Evolutionary conservation across 1,140 invertebrate genomes (phyloP), one percentile per base, ranked within the genome.

Genomic region (Pectinophora gossypiella): DNA sequence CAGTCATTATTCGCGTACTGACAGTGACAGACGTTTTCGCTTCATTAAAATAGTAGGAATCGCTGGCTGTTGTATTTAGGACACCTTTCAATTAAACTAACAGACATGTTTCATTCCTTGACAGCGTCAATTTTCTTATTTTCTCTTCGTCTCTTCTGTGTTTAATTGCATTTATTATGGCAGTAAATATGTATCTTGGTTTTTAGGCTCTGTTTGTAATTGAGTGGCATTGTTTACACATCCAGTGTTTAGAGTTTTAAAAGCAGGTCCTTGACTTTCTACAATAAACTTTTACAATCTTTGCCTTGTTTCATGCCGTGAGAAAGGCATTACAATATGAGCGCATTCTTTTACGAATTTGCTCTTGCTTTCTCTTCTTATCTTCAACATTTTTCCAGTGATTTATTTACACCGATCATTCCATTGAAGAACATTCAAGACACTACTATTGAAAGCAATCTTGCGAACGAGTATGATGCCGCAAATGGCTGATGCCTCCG

Each of bases 371-470:
- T 64, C 61, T 59, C 58, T 54, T 64, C 54, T 59, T 63, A 64
- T 64, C 61, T 61, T 21, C 32, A 48, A 40, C 47, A 35, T 47
- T 49, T 20, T 53, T 48, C 46, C 21, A 21, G 23, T 53, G 50
- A 61, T 56, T 61, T 56, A 56, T 61, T 54, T 61, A 50, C 54
- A 56, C 54, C 51, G 55, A 55, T 52, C 56, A 56, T 61, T 61
- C 48, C 46, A 53, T 49, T 53, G 44, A n/a, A n/a, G 44, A 38
- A 53, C 58, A 56, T 54, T 56, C 44, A 40, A 46, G 54, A 19
- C 32, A 35, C 3, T 40, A 9, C 56, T 59, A 65, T 74, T 65
- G 66, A 77, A 67, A 71, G 62, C 64, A 64, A 71, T 76, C 56
- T 64, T 52, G 60, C 54, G 56, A 71, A 68, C 59, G 57, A 64